Base-by-base conservation (phyloP, 2,888 invertebrate species). In the Drosophila pseudotakahashii region DNA sequence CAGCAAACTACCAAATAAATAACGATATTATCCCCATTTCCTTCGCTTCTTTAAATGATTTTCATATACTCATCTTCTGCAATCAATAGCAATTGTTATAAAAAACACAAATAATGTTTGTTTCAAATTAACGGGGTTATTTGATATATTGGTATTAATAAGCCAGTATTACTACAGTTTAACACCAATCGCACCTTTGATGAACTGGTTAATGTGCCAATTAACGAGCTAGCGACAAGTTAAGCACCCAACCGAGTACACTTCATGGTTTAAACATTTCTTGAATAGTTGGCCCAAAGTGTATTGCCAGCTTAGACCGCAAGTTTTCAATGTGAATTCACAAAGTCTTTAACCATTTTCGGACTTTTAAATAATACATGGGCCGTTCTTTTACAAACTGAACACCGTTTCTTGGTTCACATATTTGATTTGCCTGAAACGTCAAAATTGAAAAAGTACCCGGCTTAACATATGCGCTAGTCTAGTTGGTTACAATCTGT, bases 201-300 rank as follows among this genome's bases (percentile, higher is more conserved):
- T 52, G 30, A 52, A 54, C 54, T 39, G 54, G 30, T 39, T 53
- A 59, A 23, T 39, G n/a, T 11, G 30, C 14, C 32, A 59, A 59
- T 30, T 59, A 53, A 11, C 32, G 16, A n/a, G 2, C 11, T 23
- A 39, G 19, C 39, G 39, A 39, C 54, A 41, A 30, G 11, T 11
- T 16, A 39, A 16, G 39, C 39, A 58, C 30, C 39, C 53, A 39
- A 39, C 52, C 11, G 14, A 53, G 54, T 30, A n/a, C 58, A 58
- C 58, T 41, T 58, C 6, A 58, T 59, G 58, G 5, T 9, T 59
- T 39, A 59, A 59, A 59, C 58, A 59, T 59, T 53, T 41, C 4
- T 57, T 14, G 10, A 51, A 51, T 39, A 11, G 52, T 59, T 59
- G 39, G 19, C 54, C 30, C 53, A 58, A 32, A 39, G 58, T 9